Base-by-base conservation (phyloP, 2,888 invertebrate genomes). In the Cheilosia soror region DNA sequence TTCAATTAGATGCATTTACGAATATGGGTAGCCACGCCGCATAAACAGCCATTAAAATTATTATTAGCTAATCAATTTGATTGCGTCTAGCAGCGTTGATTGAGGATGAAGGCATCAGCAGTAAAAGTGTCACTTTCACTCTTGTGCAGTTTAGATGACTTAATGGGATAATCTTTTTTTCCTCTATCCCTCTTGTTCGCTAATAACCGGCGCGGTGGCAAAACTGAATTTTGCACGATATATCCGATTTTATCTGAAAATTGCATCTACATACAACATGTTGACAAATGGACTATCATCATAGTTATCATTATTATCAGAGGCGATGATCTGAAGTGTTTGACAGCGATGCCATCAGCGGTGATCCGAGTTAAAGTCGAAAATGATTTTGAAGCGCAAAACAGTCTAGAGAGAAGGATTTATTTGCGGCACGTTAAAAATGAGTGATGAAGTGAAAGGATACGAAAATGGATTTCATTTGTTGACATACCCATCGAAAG, bases 21-120 rank as follows among this genome's bases (percentile, higher is more conserved):
- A 66, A 65, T 72, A 79, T 72, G 79, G 79, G 53, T 63, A 78
- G 79, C 66, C 79, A 72, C 65, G 51, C 42, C 72, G 58, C 79
- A 51, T 53, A 65, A 31, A 20, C 7, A 20, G 40, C 55, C 42
- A 63, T 81, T 81, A 75, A 75, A 75, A 69, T 68, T 68, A 75
- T 81, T 81, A 69, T 81, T 81, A 63, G 75, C 68, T 75, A 81
- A 81, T 81, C 80, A 75, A 75, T 68, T 81, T 75, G 68, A 81
- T 75, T 81, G 68, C 71, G 68, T 55, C 66, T 33, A 20, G n/a
- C 27, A 37, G 68, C 37, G 42, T 51, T 42, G 62, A 62, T 31
- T 44, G 72, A 62, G 51, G 51, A 49, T 62, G 42, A 29, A 44
- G 60, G n/a, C 65, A 20, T 20, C 20, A 58, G 31, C 11, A 25